phyloP scores from a whole-genome alignment of 2,113 vertebrate species.

The Pholis gunnellus region DNA sequence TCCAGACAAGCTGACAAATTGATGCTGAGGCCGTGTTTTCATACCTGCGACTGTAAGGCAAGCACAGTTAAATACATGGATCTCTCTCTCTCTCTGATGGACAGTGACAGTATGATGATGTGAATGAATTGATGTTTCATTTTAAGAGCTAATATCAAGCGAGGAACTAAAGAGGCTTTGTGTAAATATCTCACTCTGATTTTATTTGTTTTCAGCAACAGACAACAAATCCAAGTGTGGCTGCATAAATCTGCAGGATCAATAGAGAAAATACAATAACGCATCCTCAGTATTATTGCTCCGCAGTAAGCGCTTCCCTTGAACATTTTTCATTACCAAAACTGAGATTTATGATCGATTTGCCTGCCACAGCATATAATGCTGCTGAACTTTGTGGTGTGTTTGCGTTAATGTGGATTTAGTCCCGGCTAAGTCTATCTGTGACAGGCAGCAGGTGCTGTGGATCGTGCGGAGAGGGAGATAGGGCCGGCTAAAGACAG shows the following conservation, averaged over 20 bases:
- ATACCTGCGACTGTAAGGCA: constrained; percentile 44
- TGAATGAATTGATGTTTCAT: constrained; percentile 36
- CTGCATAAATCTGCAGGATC: constrained; percentile 59
- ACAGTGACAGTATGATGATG: constrained; percentile 41
- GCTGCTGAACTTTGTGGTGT: constrained; percentile 42
- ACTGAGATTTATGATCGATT: constrained; percentile 65
- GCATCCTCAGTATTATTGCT: constrained; percentile 59
- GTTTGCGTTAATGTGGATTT: constrained; percentile 60
- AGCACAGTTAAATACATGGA: constrained; percentile 46
- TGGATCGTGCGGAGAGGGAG: constrained; percentile 62
- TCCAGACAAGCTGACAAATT: constrained; percentile 68
- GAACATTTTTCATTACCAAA: constrained; percentile 62
- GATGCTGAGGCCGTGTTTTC: constrained; percentile 61
- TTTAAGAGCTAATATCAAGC: constrained; percentile 52
- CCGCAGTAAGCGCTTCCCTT: constrained; percentile 52
- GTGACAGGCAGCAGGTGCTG: constrained; percentile 76
- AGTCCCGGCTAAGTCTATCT: constrained; percentile 62
- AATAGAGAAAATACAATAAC: constrained; percentile 65
- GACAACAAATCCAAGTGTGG: constrained; percentile 53
- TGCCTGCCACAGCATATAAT: constrained; percentile 35
- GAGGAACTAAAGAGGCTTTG: constrained; percentile 24
- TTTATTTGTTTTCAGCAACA: constrained; percentile 57
- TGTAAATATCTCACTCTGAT: constrained; percentile 44
- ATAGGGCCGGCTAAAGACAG: constrained; percentile 60
- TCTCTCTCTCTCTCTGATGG: constrained; percentile 15